phyloP scores from a whole-genome alignment of 1,140 invertebrate species.

The Drosophila quadrilineata region DNA sequence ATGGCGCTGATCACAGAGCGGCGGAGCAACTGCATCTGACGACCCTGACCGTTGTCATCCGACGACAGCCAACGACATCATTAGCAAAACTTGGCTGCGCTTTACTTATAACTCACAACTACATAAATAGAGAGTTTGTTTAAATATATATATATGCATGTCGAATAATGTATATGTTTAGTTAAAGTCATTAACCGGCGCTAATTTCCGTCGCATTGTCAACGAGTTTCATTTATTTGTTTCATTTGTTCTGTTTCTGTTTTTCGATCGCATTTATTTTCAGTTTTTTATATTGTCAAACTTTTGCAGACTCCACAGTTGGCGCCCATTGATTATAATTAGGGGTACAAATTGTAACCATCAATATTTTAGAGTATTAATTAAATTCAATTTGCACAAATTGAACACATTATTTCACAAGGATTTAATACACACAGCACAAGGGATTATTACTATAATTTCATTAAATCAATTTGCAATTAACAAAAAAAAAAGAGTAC shows the following conservation, averaged over 20 bases:
- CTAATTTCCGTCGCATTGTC: constrained; percentile 37
- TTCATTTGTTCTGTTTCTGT: constrained; percentile 16
- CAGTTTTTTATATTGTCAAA: no score
- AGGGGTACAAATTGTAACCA: constrained; percentile 25
- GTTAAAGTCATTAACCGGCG: constrained; percentile 35
- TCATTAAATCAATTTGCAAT: not conserved
- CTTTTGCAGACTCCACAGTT: not conserved
- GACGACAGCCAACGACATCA: constrained; percentile 16
- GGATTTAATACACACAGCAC: no score
- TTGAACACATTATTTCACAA: no score
- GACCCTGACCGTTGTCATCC: constrained; percentile 60
- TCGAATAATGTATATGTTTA: not conserved
- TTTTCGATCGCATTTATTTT: constrained; percentile 27
- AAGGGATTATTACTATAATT: constrained; percentile 17
- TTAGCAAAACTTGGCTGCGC: constrained; percentile 9
- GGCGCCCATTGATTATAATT: constrained; percentile 56
- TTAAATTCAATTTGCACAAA: constrained; percentile 45
- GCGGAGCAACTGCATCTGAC: constrained; percentile 10
- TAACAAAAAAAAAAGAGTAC: no score
- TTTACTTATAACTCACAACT: not conserved
- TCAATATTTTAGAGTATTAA: constrained; percentile 18
- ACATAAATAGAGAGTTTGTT: no score
- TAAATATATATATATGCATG: not conserved
- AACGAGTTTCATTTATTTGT: constrained; percentile 30
- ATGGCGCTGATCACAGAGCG: constrained; percentile 67